Conservation (phyloP, 2,888 invertebrate genomes). For the Eutolmus rufibarbis region DNA sequence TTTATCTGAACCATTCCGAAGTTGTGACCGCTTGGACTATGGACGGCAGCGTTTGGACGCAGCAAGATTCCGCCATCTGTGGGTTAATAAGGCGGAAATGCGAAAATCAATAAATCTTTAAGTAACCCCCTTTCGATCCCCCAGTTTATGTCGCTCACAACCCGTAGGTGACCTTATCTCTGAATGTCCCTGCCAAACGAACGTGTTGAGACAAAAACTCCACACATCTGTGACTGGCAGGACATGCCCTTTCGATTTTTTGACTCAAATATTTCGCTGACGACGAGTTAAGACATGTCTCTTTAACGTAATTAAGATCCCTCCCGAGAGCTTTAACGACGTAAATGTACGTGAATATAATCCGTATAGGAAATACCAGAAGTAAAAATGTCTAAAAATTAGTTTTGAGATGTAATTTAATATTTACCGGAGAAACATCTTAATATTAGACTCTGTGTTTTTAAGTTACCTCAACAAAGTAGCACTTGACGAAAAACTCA, state of each 20-base stretch:
- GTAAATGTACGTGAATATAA: not conserved
- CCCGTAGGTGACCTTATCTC: not conserved
- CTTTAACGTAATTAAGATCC: not conserved
- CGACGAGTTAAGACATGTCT: not conserved
- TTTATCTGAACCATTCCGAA: not conserved
- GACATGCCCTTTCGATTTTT: not conserved
- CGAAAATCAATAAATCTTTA: slow-evolving; percentile 13
- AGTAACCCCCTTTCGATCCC: not conserved
- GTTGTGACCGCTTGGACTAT: not conserved
- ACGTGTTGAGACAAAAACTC: not conserved
- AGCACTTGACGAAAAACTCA: no score
- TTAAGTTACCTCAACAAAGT: no score
- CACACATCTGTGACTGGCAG: not conserved
- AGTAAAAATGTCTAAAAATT: no score
- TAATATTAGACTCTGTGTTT: no score
- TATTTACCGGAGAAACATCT: no score
- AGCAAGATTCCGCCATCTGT: not conserved
- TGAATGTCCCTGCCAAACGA: not conserved
- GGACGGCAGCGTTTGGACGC: not conserved
- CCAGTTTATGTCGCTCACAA: not conserved
- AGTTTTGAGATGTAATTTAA: no score
- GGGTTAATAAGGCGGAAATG: slow-evolving; percentile 19
- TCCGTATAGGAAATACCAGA: no score
- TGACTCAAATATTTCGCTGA: not conserved
- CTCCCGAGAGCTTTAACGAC: not conserved